These are phyloP conservation scores for Tadarida brasiliensis DNA, from an alignment of 2,797 vertebrate genomes.

Conservation along the genomic window DNA sequence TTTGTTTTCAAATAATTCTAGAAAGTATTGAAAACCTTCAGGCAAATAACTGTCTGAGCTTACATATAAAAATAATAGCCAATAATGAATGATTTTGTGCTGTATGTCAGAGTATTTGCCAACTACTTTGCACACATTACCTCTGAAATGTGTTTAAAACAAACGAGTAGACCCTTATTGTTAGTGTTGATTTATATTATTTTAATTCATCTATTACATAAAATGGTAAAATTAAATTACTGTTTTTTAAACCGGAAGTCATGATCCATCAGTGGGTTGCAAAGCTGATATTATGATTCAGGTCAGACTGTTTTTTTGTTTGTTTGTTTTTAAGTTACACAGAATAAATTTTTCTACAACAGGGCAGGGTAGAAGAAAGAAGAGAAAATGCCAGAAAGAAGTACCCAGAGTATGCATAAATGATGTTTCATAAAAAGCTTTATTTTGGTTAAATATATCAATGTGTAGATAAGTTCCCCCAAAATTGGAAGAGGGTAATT, in stretches of 20 bases:
- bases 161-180: background rate
- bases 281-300: background rate
- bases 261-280: background rate
- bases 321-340: background rate
- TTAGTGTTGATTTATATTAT: background rate
- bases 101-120: background rate
- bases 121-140: background rate
- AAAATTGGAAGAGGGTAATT: background rate
- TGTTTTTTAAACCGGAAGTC: background rate
- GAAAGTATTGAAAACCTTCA: background rate
- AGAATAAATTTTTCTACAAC: background rate
- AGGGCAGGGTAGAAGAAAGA: background rate
- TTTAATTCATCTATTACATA: background rate
- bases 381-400: background rate
- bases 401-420: background rate
- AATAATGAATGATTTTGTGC: background rate
- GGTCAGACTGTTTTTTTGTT: background rate
- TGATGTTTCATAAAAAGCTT: background rate
- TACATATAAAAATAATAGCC: background rate
- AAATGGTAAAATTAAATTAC: background rate
- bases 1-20: constrained; percentile 21
- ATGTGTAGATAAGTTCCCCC: background rate
- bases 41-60: background rate
- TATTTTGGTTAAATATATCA: background rate
- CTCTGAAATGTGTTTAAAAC: background rate